phyloP scores from a whole-genome alignment of 2,113 vertebrate genomes.

The Paralichthys olivaceus region DNA sequence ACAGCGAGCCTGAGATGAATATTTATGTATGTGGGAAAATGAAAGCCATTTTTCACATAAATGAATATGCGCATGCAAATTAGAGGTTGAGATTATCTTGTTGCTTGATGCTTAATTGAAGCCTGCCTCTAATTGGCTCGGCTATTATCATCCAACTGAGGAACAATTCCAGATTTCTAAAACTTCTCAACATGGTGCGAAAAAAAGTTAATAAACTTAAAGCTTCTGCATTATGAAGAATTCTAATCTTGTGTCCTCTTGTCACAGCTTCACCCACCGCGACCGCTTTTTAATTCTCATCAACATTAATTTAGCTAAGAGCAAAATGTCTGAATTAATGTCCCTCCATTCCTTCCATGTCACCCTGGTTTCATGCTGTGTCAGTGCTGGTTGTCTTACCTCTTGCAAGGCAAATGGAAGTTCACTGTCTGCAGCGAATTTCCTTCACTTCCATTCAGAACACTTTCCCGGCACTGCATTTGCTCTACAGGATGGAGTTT shows the following conservation, averaged over 20 bases:
- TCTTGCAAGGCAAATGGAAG: conserved; percentile 55
- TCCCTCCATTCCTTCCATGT: conserved; percentile 54
- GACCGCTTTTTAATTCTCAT: conserved; percentile 71
- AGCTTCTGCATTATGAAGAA: conserved; percentile 58
- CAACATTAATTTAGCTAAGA: conserved; percentile 75
- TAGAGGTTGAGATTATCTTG: conserved; percentile 76
- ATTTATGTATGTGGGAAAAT: conserved; percentile 74
- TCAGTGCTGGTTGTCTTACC: conserved; percentile 53
- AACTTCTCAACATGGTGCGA: conserved; percentile 64
- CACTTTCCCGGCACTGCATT: conserved; percentile 52
- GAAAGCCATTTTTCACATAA: conserved; percentile 77
- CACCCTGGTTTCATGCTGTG: conserved; percentile 67
- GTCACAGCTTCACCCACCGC: conserved; percentile 67
- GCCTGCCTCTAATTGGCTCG: conserved; percentile 76
- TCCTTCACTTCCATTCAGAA: conserved; percentile 56
- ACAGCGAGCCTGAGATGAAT: conserved; percentile 59
- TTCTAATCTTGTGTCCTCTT: conserved; percentile 70
- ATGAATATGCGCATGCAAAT: conserved; percentile 77
- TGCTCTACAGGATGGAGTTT: conserved; percentile 56
- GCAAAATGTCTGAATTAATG: conserved; percentile 70
- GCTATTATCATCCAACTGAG: conserved; percentile 73
- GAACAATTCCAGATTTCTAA: conserved; percentile 70
- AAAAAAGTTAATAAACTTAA: conserved; percentile 71
- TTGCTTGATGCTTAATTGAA: conserved; percentile 81
- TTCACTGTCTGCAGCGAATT: conserved; percentile 56